Conservation (phyloP, 2,797 vertebrate genomes). For the Botia almorhae region DNA sequence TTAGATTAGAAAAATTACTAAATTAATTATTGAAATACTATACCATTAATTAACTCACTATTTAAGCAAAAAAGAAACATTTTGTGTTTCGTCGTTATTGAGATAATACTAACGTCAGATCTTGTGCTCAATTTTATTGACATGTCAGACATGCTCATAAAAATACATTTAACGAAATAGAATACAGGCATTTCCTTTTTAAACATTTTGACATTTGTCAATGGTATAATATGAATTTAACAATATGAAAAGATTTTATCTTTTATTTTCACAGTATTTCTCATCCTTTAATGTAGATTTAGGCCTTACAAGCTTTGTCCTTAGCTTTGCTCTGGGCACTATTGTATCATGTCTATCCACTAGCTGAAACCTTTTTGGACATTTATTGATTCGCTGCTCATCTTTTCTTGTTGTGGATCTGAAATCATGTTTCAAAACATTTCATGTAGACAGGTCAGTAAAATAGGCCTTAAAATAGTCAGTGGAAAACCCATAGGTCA, state of each 20-base stretch:
- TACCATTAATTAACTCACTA: neutral
- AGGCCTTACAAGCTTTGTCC: constrained; percentile 3
- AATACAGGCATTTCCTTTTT: too few relatives aligned
- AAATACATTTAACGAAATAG: too few relatives aligned
- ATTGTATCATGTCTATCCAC: constrained; percentile 17
- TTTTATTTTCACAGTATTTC: neutral
- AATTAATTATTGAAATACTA: neutral
- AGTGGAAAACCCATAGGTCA: constrained; percentile 29
- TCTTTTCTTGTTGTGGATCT: constrained; percentile 31
- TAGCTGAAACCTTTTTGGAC: constrained; percentile 30
- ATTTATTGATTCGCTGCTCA: constrained; percentile 36
- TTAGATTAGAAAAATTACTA: too few relatives aligned
- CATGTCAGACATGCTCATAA: neutral
- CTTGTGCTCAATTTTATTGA: neutral
- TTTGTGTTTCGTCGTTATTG: neutral
- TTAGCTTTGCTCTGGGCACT: constrained; percentile 22
- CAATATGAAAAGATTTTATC: neutral
- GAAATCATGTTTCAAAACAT: constrained; percentile 38
- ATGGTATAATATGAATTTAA: too few relatives aligned
- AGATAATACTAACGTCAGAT: neutral
- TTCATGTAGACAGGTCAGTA: constrained; percentile 14
- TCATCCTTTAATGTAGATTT: constrained; percentile 20
- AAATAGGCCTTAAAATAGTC: constrained; percentile 14
- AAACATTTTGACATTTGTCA: neutral
- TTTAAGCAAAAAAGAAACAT: neutral